These are phyloP conservation scores for Cuculus canorus DNA, from an alignment of 2,797 vertebrate genomes.

Conservation along the genomic window DNA sequence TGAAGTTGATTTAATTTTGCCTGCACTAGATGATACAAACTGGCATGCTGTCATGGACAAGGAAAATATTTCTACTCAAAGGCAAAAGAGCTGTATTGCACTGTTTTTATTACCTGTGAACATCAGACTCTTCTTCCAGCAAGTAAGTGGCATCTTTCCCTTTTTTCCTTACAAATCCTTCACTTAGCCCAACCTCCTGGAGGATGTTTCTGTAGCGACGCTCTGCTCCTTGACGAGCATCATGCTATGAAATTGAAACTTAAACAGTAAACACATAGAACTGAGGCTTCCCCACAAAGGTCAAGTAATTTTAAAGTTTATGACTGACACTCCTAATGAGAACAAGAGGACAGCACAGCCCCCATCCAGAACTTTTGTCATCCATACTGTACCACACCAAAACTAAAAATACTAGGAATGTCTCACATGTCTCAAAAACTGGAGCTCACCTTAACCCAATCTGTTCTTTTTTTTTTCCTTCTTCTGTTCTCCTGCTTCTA, in stretches of 20 bases:
- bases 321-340: neutral
- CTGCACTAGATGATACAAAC: neutral
- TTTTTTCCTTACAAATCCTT: conserved; percentile 87
- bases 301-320: neutral
- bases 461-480: neutral
- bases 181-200: conserved; percentile 83
- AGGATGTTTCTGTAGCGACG: conserved; percentile 83
- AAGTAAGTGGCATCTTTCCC: conserved; percentile 67
- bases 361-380: neutral
- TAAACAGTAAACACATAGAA: neutral
- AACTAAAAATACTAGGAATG: neutral
- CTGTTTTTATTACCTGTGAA: conserved; percentile 74
- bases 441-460: neutral
- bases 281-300: neutral
- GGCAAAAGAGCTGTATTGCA: neutral
- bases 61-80: neutral
- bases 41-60: neutral
- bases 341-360: neutral
- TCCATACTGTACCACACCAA: neutral
- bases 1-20: neutral
- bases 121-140: conserved; percentile 51
- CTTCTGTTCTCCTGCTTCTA: neutral
- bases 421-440: neutral
- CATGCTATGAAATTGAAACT: conserved; percentile 70
- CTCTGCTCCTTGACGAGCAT: conserved; percentile 84